A percentile compares a stretch with the other conserved stretches of the same genome.
Conservation (phyloP, 64 coral and sea anemone species). For the Anthopleura sola region DNA sequence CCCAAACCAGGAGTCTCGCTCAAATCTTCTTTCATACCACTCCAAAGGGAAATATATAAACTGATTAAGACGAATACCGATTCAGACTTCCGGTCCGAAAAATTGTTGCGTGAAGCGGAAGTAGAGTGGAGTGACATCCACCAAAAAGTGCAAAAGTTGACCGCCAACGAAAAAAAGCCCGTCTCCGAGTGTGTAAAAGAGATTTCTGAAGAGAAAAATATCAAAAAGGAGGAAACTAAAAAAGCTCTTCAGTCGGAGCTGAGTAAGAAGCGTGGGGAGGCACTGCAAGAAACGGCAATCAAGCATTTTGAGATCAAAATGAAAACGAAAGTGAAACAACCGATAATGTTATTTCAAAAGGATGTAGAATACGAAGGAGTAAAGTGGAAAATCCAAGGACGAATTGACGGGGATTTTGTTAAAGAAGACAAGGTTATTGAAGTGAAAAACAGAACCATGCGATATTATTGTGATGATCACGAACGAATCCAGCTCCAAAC, state of each 20-base stretch:
- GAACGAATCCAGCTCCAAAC: constrained; percentile 93
- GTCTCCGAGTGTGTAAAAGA: constrained; percentile 73
- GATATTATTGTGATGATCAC: constrained; percentile 78
- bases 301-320: constrained; percentile 55
- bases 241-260: constrained; percentile 70
- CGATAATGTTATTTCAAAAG: constrained; percentile 37
- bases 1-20: background rate
- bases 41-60: background rate
- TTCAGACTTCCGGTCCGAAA: constrained; percentile 43
- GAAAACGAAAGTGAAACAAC: constrained; percentile 12
- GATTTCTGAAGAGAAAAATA: constrained; percentile 57
- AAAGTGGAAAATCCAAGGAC: constrained; percentile 72
- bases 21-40: background rate
- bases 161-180: constrained; percentile 68
- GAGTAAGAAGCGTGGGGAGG: constrained; percentile 71
- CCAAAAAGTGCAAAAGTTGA: constrained; percentile 34
- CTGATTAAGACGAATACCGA: constrained; percentile 15
- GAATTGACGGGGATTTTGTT: constrained; percentile 57
- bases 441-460: constrained; percentile 86
- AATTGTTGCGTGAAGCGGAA: constrained; percentile 37
- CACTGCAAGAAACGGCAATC: constrained; percentile 69
- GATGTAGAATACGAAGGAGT: constrained; percentile 62
- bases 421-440: constrained; percentile 76
- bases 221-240: constrained; percentile 40
- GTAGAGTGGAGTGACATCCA: background rate